Evolutionary conservation across 1,140 invertebrate genomes (phyloP).

Genomic region (Drosophila cardini): DNA sequence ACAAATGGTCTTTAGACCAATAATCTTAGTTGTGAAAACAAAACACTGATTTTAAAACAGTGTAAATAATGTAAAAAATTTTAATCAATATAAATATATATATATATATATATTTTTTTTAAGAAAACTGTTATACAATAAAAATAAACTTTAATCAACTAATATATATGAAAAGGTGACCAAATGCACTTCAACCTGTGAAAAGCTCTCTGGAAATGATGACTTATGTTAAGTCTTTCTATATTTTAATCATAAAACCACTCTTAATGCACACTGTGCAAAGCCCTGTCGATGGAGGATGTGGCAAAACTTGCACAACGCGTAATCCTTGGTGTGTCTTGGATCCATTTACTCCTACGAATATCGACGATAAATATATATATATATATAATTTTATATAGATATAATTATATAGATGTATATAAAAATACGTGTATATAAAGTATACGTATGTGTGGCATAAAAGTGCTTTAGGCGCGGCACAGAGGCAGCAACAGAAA

Average conservation of each 20-base stretch:
- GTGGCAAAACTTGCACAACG: constrained; percentile 45
- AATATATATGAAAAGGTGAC: too few relatives aligned
- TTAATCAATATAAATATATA: too few relatives aligned
- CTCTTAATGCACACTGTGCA: constrained; percentile 37
- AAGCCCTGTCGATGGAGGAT: constrained; percentile 29
- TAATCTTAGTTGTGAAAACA: too few relatives aligned
- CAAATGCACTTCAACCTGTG: too few relatives aligned
- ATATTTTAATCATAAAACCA: not conserved
- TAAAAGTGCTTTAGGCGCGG: constrained; percentile 73
- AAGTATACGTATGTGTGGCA: constrained; percentile 48
- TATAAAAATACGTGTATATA: constrained; percentile 33
- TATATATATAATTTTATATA: constrained; percentile 39
- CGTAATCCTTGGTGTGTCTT: constrained; percentile 70
- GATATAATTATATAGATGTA: constrained; percentile 33
- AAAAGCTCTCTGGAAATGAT: too few relatives aligned
- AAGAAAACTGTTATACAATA: too few relatives aligned
- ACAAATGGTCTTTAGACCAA: too few relatives aligned
- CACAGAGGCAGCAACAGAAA: constrained; percentile 40
- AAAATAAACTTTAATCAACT: too few relatives aligned
- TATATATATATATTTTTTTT: too few relatives aligned
- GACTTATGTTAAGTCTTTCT: too few relatives aligned
- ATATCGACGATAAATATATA: constrained; percentile 26
- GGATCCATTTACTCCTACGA: constrained; percentile 46
- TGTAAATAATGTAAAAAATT: too few relatives aligned
- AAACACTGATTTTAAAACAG: too few relatives aligned